These are phyloP conservation scores for Numenius phaeopus DNA, from an alignment of 2,797 vertebrate genomes.

Conservation along the genomic window DNA sequence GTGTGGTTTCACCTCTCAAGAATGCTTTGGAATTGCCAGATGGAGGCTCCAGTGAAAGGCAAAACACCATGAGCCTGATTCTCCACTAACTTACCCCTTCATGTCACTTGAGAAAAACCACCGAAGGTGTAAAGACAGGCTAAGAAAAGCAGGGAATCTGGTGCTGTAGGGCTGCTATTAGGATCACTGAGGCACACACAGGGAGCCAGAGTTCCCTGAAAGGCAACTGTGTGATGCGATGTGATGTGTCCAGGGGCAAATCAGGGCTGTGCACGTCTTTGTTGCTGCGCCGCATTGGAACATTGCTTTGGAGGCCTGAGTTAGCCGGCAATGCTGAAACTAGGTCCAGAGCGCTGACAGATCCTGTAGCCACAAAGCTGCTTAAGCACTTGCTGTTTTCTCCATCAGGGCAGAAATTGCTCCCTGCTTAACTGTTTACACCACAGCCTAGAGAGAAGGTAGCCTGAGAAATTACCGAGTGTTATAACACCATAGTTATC, in stretches of 20 bases:
- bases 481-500: background rate
- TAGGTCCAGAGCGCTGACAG: background rate
- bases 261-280: background rate
- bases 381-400: constrained; percentile 58
- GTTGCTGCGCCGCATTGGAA: background rate
- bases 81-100: background rate
- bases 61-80: background rate
- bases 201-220: background rate
- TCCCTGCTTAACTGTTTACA: constrained; percentile 62
- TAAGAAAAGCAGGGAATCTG: background rate
- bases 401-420: constrained; percentile 48
- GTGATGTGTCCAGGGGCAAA: background rate
- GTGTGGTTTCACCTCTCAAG: constrained; percentile 48
- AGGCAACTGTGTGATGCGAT: background rate
- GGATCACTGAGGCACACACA: background rate
- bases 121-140: background rate
- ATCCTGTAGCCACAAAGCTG: background rate
- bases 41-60: background rate
- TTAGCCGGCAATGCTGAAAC: background rate
- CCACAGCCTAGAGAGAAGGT: background rate
- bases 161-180: background rate
- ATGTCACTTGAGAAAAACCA: background rate
- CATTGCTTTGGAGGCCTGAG: background rate
- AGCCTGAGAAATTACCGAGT: constrained; percentile 18
- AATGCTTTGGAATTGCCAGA: constrained; percentile 47